Base-by-base conservation (phyloP, 1,140 invertebrate species). In the Medauroidea extradentata region DNA sequence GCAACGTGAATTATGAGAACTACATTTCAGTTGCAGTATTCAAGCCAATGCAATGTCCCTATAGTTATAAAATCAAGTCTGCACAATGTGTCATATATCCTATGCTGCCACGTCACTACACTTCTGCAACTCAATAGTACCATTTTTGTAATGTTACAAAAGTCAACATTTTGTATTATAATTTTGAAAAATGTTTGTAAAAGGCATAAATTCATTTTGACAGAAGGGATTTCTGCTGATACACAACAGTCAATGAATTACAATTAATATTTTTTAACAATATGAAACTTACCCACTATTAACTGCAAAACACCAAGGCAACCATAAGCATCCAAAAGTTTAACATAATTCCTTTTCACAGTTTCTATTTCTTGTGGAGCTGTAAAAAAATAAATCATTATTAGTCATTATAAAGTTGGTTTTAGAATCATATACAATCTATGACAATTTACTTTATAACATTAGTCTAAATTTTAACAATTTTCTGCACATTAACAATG, bases 251-350 rank as follows among this genome's bases (percentile, higher is more conserved):
- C 48, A 48, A 11, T n/a, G n/a, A n/a, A n/a, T n/a, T n/a, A n/a
- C n/a, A n/a, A n/a, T n/a, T n/a, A n/a, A n/a, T n/a, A n/a, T n/a
- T n/a, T n/a, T n/a, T n/a, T n/a, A n/a, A 49, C 34, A 39, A 38
- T 41, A 27, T 13, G 13, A 24, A n/a, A 71, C 59, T 72, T 69
- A 80, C 81, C 92, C 61, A 86, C 83, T 78, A 90, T 91, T 9
- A 96, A 73, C 68, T 93, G 91, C 1, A 98, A 76, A 11, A 94
- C 91, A 44, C 94, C 94, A 25, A 98, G 76, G 69, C 93, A 96
- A 23, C 93, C 94, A 76, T 96, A 96, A 11, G 91, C 93, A 78
- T 98, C 95, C 53, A 90, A 77, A 23, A 95, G 79, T 77, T 94
- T 94, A 9, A 84, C 86, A 71, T 96, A 97, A 66, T 90, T 85